A percentile compares a stretch with the other conserved stretches of the same genome.
phyloP scores from a whole-genome alignment of 2,113 vertebrate genomes.

The Leucopsar rothschildi region DNA sequence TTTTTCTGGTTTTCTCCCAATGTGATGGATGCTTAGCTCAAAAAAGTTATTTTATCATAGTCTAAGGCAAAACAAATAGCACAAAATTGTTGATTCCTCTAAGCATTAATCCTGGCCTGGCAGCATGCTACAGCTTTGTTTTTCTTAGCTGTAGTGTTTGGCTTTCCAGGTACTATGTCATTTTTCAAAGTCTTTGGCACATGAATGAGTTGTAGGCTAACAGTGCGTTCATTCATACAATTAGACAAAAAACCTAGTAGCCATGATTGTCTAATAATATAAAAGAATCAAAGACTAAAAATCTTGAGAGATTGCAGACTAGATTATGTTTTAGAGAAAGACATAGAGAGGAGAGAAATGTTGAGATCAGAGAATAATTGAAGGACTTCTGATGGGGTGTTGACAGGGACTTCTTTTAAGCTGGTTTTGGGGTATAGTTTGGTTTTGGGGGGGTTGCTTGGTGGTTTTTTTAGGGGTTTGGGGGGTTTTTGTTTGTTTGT shows the following conservation, averaged over 20 bases:
- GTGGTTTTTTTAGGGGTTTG: accelerated
- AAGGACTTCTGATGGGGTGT: not conserved
- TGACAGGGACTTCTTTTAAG: not conserved
- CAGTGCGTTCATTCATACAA: not conserved
- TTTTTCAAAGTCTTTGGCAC: not conserved
- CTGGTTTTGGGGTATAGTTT: not conserved
- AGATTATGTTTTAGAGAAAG: not conserved
- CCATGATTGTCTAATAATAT: not conserved
- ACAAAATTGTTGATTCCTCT: not conserved
- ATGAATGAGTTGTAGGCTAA: not conserved
- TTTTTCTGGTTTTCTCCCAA: not conserved
- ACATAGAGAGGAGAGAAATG: not conserved
- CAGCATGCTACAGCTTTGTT: not conserved
- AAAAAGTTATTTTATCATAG: not conserved
- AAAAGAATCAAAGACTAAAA: not conserved
- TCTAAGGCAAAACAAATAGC: not conserved
- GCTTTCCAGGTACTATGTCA: not conserved
- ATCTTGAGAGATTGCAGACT: not conserved
- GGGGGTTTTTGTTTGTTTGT: not conserved
- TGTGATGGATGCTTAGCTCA: not conserved
- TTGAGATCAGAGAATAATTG: not conserved
- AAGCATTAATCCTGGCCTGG: not conserved
- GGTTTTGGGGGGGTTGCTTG: not conserved
- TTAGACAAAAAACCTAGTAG: not conserved
- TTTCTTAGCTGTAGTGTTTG: not conserved